phyloP scores from a whole-genome alignment of 2,113 vertebrate species.

The Chaenocephalus aceratus region DNA sequence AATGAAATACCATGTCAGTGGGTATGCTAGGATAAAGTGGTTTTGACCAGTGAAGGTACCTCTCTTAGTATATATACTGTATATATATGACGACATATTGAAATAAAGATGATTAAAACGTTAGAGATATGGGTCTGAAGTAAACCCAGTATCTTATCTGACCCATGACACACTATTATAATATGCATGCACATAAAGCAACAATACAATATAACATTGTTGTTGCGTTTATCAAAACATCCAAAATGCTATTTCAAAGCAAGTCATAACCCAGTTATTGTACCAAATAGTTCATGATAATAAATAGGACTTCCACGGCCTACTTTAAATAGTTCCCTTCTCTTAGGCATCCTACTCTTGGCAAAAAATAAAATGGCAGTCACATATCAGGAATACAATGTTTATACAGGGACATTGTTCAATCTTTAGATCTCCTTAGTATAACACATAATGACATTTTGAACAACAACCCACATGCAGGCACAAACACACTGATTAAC shows the following conservation, averaged over 20 bases:
- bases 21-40: background rate
- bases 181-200: background rate
- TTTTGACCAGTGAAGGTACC: background rate
- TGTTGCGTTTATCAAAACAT: no score
- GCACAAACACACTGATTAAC: constrained; percentile 82
- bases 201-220: background rate
- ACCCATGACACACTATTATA: background rate
- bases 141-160: background rate
- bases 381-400: constrained; percentile 1
- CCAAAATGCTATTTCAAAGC: no score
- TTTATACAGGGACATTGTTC: constrained; percentile 2
- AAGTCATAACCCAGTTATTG: background rate
- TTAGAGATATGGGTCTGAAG: background rate
- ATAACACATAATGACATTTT: constrained; percentile 82
- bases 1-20: background rate
- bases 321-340: background rate
- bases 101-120: background rate
- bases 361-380: no score
- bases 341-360: background rate
- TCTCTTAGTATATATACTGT: background rate
- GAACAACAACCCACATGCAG: constrained; percentile 33
- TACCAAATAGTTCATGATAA: background rate
- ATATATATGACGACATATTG: background rate
- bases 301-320: background rate
- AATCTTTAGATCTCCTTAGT: constrained; percentile 7